phyloP scores from a whole-genome alignment of 2,888 invertebrate genomes.

The Volucella inflata region DNA sequence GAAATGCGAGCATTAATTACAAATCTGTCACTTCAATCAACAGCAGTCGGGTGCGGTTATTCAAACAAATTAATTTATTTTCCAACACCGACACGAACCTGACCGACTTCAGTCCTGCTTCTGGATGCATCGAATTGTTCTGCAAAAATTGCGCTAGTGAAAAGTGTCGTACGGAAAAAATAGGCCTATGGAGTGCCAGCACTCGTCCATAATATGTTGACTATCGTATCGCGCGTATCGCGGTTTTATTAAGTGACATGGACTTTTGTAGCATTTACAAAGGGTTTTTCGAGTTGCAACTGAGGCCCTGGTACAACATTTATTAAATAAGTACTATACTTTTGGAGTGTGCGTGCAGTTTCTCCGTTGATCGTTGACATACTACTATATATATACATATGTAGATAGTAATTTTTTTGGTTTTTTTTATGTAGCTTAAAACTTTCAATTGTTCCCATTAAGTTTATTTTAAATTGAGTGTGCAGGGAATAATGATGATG shows the following conservation, averaged over 20 bases:
- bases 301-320: slow-evolving; percentile 17
- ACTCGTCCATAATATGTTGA: slow-evolving; percentile 59
- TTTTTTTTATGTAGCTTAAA: slow-evolving; percentile 47
- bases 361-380: slow-evolving; percentile 45
- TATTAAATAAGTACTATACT: slow-evolving; percentile 64
- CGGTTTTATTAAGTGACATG: slow-evolving; percentile 72
- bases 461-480: slow-evolving; percentile 64
- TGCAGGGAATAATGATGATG: slow-evolving; percentile 63
- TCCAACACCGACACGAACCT: slow-evolving; percentile 41
- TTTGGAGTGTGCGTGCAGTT: slow-evolving; percentile 54
- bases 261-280: slow-evolving; percentile 72
- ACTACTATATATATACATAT: slow-evolving; percentile 4
- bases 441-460: slow-evolving; percentile 71
- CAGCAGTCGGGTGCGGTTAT: slow-evolving; percentile 75
- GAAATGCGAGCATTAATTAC: slow-evolving; percentile 74
- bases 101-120: neutral
- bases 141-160: slow-evolving; percentile 36
- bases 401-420: no score
- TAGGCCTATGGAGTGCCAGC: slow-evolving; percentile 8
- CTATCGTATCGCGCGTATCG: slow-evolving; percentile 57
- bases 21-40: slow-evolving; percentile 76
- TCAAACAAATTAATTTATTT: slow-evolving; percentile 76
- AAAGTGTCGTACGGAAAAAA: slow-evolving; percentile 35
- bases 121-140: slow-evolving; percentile 55
- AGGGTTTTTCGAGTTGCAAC: slow-evolving; percentile 34